A percentile compares a stretch with the other conserved stretches of the same genome.
Evolutionary conservation across 1,140 invertebrate species (phyloP).

Genomic region (Drosophila guanche): DNA sequence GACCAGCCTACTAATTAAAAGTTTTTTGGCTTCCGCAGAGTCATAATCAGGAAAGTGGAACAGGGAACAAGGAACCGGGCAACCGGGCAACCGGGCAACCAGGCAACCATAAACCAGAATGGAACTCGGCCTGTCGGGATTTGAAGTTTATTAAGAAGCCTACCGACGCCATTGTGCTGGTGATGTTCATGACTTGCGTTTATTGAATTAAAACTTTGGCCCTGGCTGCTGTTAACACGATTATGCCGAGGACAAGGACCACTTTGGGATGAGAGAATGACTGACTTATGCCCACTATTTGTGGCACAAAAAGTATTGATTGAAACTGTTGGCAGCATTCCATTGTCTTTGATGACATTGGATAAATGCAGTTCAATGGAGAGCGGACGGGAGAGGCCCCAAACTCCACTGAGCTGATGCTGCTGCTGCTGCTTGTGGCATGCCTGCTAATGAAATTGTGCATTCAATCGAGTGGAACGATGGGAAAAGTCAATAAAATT

Average conservation of each 20-base stretch:
- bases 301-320: conserved; percentile 54
- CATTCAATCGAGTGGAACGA: conserved; percentile 83
- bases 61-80: conserved; percentile 3
- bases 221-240: conserved; percentile 54
- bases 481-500: conserved; percentile 84
- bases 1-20: conserved; percentile 72
- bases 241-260: conserved; percentile 45
- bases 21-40: conserved; percentile 55
- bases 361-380: conserved; percentile 62
- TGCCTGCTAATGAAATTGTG: conserved; percentile 83
- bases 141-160: conserved; percentile 57
- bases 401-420: conserved; percentile 35
- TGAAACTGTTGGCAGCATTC: conserved; percentile 16
- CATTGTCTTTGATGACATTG: conserved; percentile 56
- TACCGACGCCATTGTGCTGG: conserved; percentile 18
- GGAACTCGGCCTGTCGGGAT: conserved; percentile 34
- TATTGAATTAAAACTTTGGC: conserved; percentile 71
- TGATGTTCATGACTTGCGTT: conserved; percentile 51
- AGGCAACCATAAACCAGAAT: conserved; percentile 1
- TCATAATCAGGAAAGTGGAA: conserved; percentile 51
- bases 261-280: not conserved
- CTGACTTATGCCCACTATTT: conserved; percentile 63
- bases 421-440: conserved; percentile 65
- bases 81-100: not conserved
- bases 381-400: conserved; percentile 7